Evolutionary conservation across 2,888 invertebrate genomes (phyloP).

Genomic region (Charanyca ferruginea): DNA sequence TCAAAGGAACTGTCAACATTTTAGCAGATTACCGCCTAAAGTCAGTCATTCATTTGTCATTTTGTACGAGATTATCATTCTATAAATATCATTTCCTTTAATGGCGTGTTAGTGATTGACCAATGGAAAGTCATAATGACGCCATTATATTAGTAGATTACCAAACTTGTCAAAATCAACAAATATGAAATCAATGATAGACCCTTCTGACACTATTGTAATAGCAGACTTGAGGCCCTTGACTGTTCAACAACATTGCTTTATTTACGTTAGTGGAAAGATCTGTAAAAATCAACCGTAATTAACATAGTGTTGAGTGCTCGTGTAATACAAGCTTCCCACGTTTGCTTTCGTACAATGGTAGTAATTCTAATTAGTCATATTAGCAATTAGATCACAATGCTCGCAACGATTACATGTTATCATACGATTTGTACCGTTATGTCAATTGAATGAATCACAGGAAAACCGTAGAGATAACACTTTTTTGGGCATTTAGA

Average conservation of each 20-base stretch:
- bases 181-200: too few relatives aligned
- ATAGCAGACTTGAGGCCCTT: too few relatives aligned
- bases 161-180: too few relatives aligned
- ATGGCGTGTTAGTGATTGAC: too few relatives aligned
- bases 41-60: too few relatives aligned
- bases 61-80: too few relatives aligned
- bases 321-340: constrained; percentile 37
- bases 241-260: constrained; percentile 21
- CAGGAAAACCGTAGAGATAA: constrained; percentile 37
- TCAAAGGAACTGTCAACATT: too few relatives aligned
- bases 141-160: too few relatives aligned
- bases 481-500: constrained; percentile 20
- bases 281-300: constrained; percentile 15
- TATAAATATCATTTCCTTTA: too few relatives aligned
- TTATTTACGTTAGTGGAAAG: constrained; percentile 26
- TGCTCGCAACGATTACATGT: constrained; percentile 21
- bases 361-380: constrained; percentile 57
- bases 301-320: constrained; percentile 30
- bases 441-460: constrained; percentile 47
- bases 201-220: too few relatives aligned
- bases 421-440: constrained; percentile 28
- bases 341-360: constrained; percentile 44
- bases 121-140: too few relatives aligned
- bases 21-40: too few relatives aligned
- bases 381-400: constrained; percentile 53